A percentile compares a stretch with the other conserved stretches of the same genome.
These are phyloP conservation scores for Heterotilapia buettikoferi DNA, from an alignment of 2,113 vertebrate genomes.

Conservation along the genomic window DNA sequence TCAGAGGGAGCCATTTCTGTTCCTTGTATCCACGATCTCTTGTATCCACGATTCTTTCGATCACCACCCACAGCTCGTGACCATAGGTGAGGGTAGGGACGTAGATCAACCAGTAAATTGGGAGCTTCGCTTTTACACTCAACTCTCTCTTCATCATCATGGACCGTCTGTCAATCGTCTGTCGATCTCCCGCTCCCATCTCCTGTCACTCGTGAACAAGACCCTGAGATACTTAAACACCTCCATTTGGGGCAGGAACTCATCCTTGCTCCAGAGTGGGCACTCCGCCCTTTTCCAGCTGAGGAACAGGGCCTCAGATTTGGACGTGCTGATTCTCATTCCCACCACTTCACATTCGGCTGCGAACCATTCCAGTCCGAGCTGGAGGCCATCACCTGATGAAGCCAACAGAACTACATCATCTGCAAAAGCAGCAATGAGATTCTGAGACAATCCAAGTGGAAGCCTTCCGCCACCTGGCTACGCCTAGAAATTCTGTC, in stretches of 20 bases:
- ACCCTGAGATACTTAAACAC: neutral
- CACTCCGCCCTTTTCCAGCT: neutral
- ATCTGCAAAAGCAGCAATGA: neutral
- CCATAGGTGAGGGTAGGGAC: neutral
- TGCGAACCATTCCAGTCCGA: neutral
- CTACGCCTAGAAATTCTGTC: neutral
- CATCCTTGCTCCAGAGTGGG: neutral
- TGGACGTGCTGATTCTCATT: neutral
- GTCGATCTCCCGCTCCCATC: accelerated
- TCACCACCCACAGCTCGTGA: no score
- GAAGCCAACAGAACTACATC: neutral
- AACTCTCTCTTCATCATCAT: neutral
- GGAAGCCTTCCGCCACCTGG: neutral
- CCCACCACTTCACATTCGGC: neutral
- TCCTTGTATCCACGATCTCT: no score
- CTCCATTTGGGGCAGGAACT: neutral
- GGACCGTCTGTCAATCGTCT: neutral
- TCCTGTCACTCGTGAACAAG: neutral
- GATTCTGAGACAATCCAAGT: neutral
- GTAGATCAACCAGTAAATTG: neutral
- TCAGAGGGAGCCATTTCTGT: no score
- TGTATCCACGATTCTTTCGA: no score
- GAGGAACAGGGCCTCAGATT: neutral
- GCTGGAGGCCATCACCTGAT: neutral
- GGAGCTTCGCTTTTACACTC: neutral